These are phyloP conservation scores for Melierax canorus DNA, from an alignment of 2,113 vertebrate genomes.

Conservation along the genomic window DNA sequence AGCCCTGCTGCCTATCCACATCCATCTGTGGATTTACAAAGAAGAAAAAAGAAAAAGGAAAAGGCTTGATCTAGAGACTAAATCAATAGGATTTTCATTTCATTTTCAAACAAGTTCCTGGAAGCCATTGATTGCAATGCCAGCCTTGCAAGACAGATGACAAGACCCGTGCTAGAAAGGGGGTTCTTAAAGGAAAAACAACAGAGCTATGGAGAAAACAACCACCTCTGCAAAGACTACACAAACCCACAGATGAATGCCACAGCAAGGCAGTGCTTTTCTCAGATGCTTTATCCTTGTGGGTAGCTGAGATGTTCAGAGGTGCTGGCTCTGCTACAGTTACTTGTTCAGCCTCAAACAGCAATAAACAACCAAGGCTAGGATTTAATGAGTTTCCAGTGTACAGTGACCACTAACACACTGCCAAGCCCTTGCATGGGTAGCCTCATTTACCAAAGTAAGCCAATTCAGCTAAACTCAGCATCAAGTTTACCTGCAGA, in stretches of 20 bases:
- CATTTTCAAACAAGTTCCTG: slow-evolving; percentile 1
- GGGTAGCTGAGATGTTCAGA: not conserved
- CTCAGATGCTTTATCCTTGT: not conserved
- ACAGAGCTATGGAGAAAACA: not conserved
- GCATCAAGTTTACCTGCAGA: not conserved
- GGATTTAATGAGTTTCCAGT: not conserved
- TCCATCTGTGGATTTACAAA: not conserved
- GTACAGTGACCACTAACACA: not conserved
- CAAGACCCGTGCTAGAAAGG: not conserved
- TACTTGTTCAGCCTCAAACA: not conserved
- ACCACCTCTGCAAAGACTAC: not conserved
- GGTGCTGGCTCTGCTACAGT: not conserved
- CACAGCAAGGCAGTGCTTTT: not conserved
- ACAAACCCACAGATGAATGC: not conserved
- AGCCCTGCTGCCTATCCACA: not conserved
- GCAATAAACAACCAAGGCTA: not conserved
- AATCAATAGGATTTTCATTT: slow-evolving; percentile 41
- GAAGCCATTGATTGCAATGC: not conserved
- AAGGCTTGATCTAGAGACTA: not conserved
- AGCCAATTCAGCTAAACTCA: not conserved
- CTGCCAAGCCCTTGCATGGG: not conserved
- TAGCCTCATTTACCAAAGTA: too few species aligned
- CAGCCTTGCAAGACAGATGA: not conserved
- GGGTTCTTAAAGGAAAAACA: not conserved
- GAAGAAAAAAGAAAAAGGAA: not conserved